phyloP scores from a whole-genome alignment of 2,113 vertebrate species.

The Setophaga petechia region DNA sequence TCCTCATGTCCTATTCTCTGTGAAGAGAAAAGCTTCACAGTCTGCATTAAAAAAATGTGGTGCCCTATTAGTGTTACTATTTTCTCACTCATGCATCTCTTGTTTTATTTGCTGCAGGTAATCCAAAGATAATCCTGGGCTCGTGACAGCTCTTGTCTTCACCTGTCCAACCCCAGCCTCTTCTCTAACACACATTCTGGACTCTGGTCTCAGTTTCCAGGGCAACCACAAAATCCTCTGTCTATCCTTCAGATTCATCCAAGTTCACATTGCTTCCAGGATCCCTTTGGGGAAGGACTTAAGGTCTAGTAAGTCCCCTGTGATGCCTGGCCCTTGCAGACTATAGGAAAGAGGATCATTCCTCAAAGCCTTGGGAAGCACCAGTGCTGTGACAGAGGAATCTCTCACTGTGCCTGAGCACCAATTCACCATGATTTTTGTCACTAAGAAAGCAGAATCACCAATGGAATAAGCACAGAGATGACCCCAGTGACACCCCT shows the following conservation, averaged over 20 bases:
- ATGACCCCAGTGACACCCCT: not conserved
- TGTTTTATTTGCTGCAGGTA: not conserved
- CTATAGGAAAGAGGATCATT: not conserved
- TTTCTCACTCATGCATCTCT: not conserved
- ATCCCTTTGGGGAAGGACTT: not conserved
- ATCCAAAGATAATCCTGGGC: not conserved
- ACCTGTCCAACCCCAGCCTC: not conserved
- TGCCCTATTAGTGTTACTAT: not conserved
- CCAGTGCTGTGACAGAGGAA: not conserved
- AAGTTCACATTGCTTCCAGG: not conserved
- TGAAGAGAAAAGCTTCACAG: not conserved
- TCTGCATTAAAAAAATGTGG: not conserved
- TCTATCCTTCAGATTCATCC: not conserved
- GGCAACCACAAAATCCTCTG: conserved; percentile 1
- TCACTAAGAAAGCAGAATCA: not conserved
- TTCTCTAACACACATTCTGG: not conserved
- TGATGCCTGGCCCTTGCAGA: not conserved
- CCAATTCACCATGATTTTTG: not conserved
- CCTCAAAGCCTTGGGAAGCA: not conserved
- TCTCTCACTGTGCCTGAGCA: not conserved
- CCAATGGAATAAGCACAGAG: not conserved
- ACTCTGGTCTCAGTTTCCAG: conserved; percentile 18
- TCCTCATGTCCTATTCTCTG: not conserved
- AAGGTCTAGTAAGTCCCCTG: rapidly evolving
- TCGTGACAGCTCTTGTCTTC: not conserved